Percentiles rank a stretch among this genome's conserved stretches.
Evolutionary conservation across 2,797 vertebrate genomes (phyloP).

Genomic region (Schizopygopsis pylzovi): DNA sequence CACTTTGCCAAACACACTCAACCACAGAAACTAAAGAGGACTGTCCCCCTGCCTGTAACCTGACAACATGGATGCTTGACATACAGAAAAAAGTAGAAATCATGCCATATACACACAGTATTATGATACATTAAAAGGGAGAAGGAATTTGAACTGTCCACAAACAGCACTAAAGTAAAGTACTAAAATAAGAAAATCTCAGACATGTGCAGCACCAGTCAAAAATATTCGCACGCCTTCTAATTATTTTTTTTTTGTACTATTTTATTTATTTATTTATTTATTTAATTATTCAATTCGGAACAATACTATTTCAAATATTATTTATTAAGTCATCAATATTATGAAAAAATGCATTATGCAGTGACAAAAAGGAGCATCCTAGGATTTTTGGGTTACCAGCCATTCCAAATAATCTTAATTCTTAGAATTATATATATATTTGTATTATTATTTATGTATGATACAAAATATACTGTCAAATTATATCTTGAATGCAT

Average conservation of each 20-base stretch:
- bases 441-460: not conserved
- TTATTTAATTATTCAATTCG: not conserved
- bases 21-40: constrained; percentile 56
- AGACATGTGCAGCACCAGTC: not conserved
- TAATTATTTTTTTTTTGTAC: not conserved
- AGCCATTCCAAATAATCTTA: not conserved
- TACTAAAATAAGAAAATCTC: not conserved
- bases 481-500: not conserved
- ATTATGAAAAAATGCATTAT: not conserved
- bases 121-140: not conserved
- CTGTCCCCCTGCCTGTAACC: constrained; percentile 19
- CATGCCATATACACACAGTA: not conserved
- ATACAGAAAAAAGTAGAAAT: not conserved
- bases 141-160: not conserved
- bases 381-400: not conserved
- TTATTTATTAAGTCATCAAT: not conserved
- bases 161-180: not conserved
- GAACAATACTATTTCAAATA: not conserved
- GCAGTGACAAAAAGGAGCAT: not conserved
- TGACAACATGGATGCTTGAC: constrained; percentile 5
- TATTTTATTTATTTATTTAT: not conserved
- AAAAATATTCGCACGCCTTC: not conserved
- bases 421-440: not conserved
- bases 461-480: not conserved
- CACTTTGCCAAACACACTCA: constrained; percentile 47